Evolutionary conservation across 2,113 vertebrate genomes (phyloP).

Genomic region (Myiopsitta monachus): DNA sequence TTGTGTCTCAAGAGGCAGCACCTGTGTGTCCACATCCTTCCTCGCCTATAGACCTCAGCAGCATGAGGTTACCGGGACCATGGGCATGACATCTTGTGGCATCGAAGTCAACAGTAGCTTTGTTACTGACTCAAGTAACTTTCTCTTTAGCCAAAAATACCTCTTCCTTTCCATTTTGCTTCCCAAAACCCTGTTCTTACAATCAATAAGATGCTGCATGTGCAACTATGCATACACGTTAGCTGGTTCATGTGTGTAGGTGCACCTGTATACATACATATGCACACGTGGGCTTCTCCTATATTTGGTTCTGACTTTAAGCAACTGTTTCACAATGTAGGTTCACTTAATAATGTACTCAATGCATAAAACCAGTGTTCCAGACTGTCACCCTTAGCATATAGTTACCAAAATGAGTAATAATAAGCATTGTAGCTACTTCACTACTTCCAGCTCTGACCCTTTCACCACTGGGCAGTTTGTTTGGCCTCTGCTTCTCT

Average conservation of each 20-base stretch:
- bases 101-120: background rate
- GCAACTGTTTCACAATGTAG: background rate
- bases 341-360: background rate
- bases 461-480: background rate
- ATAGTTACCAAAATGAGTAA: background rate
- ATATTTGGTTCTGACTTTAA: background rate
- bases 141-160: background rate
- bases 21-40: background rate
- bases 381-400: background rate
- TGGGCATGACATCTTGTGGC: accelerated
- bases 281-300: background rate
- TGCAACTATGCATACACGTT: background rate
- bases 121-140: background rate
- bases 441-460: background rate
- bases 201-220: background rate
- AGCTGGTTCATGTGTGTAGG: accelerated
- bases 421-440: background rate
- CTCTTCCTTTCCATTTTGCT: background rate
- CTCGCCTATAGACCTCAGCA: background rate
- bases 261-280: background rate
- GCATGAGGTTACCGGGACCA: accelerated
- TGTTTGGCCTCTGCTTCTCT: slow-evolving; percentile 17
- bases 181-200: background rate
- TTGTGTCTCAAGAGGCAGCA: background rate
- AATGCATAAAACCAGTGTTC: background rate